These are phyloP conservation scores for Plecturocebus donacophilus DNA, from an alignment of 2,113 vertebrate species.

Conservation along the genomic window DNA sequence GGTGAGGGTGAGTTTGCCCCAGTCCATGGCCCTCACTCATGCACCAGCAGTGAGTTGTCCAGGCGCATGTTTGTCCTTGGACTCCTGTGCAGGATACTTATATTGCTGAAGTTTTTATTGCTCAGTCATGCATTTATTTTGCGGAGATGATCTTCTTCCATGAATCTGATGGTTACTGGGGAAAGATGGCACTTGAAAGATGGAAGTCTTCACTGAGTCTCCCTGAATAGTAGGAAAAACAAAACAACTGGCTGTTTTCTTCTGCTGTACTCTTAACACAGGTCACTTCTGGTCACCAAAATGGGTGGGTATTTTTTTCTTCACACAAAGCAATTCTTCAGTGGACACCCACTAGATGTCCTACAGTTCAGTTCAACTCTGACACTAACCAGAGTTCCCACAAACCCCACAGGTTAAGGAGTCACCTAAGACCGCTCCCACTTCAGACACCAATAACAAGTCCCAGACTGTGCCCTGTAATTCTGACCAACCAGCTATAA, in stretches of 20 bases:
- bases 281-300: neutral
- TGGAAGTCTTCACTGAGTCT: neutral
- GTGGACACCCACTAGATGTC: neutral
- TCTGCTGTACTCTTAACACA: neutral
- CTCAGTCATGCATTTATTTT: neutral
- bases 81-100: neutral
- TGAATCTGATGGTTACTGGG: neutral
- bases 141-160: neutral
- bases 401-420: neutral
- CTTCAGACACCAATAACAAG: neutral
- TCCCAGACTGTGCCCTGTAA: neutral
- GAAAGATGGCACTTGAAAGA: neutral
- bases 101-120: neutral
- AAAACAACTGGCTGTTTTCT: neutral
- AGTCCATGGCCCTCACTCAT: rapidly evolving
- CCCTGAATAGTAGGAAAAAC: neutral
- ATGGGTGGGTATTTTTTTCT: neutral
- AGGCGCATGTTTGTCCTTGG: neutral
- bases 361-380: neutral
- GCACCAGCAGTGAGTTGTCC: neutral
- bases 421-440: neutral
- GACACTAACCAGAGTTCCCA: neutral
- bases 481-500: neutral
- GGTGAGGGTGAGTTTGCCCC: neutral
- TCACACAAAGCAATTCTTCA: neutral